phyloP scores from a whole-genome alignment of 2,888 invertebrate species.

The Plebejus melissa region DNA sequence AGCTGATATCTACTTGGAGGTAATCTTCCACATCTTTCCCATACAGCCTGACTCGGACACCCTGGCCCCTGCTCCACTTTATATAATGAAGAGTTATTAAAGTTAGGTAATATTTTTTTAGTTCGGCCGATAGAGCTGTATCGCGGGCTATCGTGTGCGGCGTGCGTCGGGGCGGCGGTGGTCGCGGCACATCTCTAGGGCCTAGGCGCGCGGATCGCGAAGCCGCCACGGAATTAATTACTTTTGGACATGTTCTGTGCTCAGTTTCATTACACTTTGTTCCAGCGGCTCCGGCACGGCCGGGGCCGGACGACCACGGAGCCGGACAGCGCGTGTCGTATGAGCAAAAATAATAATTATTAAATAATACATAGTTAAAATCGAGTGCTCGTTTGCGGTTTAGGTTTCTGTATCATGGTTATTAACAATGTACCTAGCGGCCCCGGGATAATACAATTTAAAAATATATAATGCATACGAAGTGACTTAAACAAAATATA shows the following conservation, averaged over 20 bases:
- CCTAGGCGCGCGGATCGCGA: conserved; percentile 50
- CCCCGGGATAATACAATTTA: background rate
- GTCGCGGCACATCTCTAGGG: conserved; percentile 46
- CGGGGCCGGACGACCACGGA: conserved; percentile 24
- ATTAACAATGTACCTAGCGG: background rate
- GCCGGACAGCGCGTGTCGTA: background rate
- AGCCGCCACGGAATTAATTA: conserved; percentile 68
- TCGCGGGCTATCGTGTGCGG: background rate
- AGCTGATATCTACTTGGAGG: too few species aligned
- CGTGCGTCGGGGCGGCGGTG: background rate
- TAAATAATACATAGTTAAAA: conserved; percentile 8
- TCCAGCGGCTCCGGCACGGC: conserved; percentile 42
- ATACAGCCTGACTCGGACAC: background rate
- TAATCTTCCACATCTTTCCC: too few species aligned
- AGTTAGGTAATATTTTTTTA: too few species aligned
- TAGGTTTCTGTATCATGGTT: conserved; percentile 14
- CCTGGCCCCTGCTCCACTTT: too few species aligned
- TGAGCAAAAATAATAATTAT: background rate
- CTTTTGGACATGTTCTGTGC: conserved; percentile 74
- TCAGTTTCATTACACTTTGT: conserved; percentile 73
- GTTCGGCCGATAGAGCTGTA: background rate
- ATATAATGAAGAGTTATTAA: too few species aligned
- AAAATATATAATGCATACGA: background rate
- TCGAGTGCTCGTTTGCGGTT: conserved; percentile 2
- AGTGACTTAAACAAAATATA: too few species aligned